Conservation (phyloP, 1,140 invertebrate genomes). For the Diorhabda elongata region DNA sequence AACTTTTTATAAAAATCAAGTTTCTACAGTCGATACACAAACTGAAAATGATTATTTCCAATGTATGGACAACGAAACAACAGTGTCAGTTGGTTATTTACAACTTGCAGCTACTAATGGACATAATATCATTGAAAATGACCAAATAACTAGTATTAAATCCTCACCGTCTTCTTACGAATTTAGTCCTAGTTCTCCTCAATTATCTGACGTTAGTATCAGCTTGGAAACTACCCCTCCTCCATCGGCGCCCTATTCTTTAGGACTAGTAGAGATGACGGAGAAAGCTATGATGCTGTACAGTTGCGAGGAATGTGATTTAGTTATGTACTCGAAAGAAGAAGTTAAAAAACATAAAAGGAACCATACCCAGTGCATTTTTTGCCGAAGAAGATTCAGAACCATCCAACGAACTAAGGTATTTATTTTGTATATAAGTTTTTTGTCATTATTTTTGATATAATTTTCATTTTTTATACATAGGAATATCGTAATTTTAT, state of each 20-base stretch:
- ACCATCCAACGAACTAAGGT: conserved; percentile 10
- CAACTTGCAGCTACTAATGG: no score
- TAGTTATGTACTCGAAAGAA: conserved; percentile 11
- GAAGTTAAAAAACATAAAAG: conserved; percentile 12
- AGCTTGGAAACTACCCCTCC: background rate
- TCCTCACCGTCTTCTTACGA: background rate
- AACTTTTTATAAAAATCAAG: no score
- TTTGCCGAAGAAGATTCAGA: conserved; percentile 20
- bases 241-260: conserved; percentile 4
- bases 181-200: background rate
- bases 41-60: no score
- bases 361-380: conserved; percentile 17
- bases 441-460: no score
- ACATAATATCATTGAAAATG: background rate
- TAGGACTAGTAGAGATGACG: background rate
- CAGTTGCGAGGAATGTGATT: conserved; percentile 17
- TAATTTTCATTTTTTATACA: no score
- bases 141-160: background rate
- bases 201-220: background rate
- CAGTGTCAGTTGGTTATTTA: no score
- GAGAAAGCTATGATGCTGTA: conserved; percentile 5
- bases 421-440: no score
- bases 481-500: no score
- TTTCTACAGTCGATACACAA: no score
- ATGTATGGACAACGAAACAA: no score